These are phyloP conservation scores for Silurus asotus DNA, from an alignment of 2,113 vertebrate genomes.

Conservation along the genomic window DNA sequence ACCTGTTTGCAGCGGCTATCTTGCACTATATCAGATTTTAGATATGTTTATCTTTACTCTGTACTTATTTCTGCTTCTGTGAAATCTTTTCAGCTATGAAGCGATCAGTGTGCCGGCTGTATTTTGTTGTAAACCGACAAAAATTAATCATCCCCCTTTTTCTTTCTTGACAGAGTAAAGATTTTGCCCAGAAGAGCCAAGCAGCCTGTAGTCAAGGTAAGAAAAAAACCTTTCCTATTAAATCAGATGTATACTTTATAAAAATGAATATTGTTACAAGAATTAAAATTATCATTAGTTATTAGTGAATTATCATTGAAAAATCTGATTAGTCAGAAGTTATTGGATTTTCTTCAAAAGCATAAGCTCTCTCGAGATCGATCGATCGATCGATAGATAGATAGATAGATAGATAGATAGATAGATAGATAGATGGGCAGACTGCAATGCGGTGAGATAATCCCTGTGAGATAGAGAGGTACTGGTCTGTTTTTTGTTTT, in stretches of 20 bases:
- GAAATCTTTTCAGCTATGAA: neutral
- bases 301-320: too few species aligned
- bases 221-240: neutral
- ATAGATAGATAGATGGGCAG: too few species aligned
- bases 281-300: too few species aligned
- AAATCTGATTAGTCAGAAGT: neutral
- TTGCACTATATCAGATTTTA: neutral
- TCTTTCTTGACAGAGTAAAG: slow-evolving; percentile 63
- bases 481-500: neutral
- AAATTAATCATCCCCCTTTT: neutral
- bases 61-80: neutral
- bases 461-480: too few species aligned
- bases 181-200: slow-evolving; percentile 53
- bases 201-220: slow-evolving; percentile 35
- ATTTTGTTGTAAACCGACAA: neutral
- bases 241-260: neutral
- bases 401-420: too few species aligned
- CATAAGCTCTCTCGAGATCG: too few species aligned
- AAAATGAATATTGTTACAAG: neutral
- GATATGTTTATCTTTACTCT: neutral
- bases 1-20: neutral
- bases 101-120: neutral
- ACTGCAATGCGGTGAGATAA: too few species aligned
- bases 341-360: neutral
- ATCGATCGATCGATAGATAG: too few species aligned